Base-by-base conservation (phyloP, 2,888 invertebrate genomes). In the Endomychus coccineus region DNA sequence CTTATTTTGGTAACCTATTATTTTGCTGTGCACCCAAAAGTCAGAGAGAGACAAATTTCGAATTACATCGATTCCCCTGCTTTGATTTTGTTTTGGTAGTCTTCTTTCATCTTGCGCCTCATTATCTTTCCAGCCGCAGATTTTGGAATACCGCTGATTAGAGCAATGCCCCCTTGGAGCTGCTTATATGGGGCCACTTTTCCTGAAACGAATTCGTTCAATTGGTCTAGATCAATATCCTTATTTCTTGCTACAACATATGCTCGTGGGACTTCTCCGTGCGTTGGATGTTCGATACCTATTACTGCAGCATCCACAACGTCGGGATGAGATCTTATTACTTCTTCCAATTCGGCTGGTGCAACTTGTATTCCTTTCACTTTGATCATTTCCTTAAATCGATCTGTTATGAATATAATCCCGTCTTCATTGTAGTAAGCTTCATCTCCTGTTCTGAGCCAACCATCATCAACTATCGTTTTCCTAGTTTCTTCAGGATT, bases 341-440 rank as follows among this genome's bases (percentile, higher is more conserved):
- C 51, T 25, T 50, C 52, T 39, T 67, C 66, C 16, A 66, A 50
- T 48, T 64, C 62, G n/a, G 58, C 56, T 3, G 64, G 64, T 1
- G 63, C 49, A 12, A 66, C 57, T 46, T 72, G 71, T 28, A 66
- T 63, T 16, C 71, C 73, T 52, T 72, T 71, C 25, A 70, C 83
- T 69, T 87, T 88, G 40, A 87, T 86, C 17, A 87, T 68, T 54
- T 86, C 85, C 56, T 86, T 86, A 29, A 78, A 58, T 45, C 87
- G 71, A 52, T 84, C 86, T 27, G 77, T 74, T 41, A 87, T 75
- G 45, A 71, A 80, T 45, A 82, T 67, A 31, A 55, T 54, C 1
- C 80, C 80, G 0, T 75, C 67, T 13, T 78, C 74, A 52, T 81
- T 77, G 40, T 70, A 71, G 36, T 71, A 67, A 0, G 71, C 81